Conservation (phyloP, 2,888 invertebrate species). For the Gymnosoma rotundatum region DNA sequence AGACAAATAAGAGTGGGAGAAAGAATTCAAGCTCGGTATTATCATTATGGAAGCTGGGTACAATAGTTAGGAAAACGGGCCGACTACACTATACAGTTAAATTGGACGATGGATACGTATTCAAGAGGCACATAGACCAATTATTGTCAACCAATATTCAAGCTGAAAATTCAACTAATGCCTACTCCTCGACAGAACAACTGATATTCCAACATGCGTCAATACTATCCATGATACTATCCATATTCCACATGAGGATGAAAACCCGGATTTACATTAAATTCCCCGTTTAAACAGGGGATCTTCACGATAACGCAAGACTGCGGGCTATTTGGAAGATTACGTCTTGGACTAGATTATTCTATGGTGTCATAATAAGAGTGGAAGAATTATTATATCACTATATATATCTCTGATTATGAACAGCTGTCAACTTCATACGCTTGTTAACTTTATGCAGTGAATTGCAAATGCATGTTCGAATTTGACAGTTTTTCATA, state of each 20-base stretch:
- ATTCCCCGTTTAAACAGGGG: background rate
- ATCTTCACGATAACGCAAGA: slow-evolving; percentile 7
- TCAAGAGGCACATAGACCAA: slow-evolving; percentile 31
- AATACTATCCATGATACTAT: background rate
- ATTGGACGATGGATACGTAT: slow-evolving; percentile 15
- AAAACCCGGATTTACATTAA: background rate
- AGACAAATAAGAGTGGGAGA: slow-evolving; percentile 11
- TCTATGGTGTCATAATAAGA: too few relatives aligned
- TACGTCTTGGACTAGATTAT: too few relatives aligned
- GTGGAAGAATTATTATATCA: too few relatives aligned
- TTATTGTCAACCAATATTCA: too few relatives aligned
- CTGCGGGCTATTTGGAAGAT: slow-evolving; percentile 2
- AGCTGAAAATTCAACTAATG: background rate
- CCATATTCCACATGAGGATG: background rate
- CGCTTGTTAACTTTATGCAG: slow-evolving; percentile 5
- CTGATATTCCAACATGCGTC: too few relatives aligned
- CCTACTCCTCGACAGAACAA: slow-evolving; percentile 6
- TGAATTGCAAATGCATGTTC: too few relatives aligned
- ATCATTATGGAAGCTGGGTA: slow-evolving; percentile 39
- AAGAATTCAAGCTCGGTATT: slow-evolving; percentile 37
- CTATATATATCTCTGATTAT: too few relatives aligned
- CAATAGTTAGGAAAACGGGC: slow-evolving; percentile 36
- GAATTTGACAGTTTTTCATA: too few relatives aligned
- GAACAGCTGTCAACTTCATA: slow-evolving; percentile 7
- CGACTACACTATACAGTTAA: slow-evolving; percentile 27